Conservation (phyloP, 64 coral and sea anemone species). For the Stichodactyla helianthus region DNA sequence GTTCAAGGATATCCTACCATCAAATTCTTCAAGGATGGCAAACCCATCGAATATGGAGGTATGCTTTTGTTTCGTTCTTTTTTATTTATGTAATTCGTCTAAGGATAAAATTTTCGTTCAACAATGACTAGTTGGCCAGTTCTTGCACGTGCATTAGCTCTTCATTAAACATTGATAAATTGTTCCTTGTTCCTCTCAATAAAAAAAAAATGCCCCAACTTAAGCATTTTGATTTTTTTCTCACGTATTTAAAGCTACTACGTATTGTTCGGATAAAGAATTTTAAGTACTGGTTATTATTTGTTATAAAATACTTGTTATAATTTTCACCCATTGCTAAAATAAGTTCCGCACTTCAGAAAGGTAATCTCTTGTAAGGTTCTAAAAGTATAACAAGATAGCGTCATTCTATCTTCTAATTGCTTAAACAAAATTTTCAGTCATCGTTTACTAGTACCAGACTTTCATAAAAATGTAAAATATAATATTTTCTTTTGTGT, state of each 20-base stretch:
- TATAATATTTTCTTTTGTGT: neutral
- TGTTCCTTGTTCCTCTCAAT: neutral
- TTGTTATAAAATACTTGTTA: neutral
- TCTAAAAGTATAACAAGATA: neutral
- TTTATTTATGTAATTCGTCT: neutral
- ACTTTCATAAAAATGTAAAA: neutral
- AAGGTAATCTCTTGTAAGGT: neutral
- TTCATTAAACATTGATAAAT: neutral
- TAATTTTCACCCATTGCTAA: neutral
- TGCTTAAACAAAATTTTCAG: neutral
- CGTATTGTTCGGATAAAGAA: too few relatives aligned
- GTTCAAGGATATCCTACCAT: constrained; percentile 94
- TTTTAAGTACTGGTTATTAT: too few relatives aligned
- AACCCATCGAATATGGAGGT: constrained; percentile 82
- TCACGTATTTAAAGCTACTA: neutral
- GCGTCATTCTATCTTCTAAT: neutral
- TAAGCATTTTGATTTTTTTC: neutral
- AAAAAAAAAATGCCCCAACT: neutral
- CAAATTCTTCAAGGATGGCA: constrained; percentile 88
- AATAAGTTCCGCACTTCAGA: neutral
- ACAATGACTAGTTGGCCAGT: neutral
- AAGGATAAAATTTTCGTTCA: neutral
- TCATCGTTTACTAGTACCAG: neutral
- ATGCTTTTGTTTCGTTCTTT: neutral
- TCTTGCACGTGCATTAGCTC: neutral